Percentiles rank a stretch among this genome's conserved stretches.
Evolutionary conservation across 2,113 vertebrate species (phyloP).

Genomic region (Myiopsitta monachus): DNA sequence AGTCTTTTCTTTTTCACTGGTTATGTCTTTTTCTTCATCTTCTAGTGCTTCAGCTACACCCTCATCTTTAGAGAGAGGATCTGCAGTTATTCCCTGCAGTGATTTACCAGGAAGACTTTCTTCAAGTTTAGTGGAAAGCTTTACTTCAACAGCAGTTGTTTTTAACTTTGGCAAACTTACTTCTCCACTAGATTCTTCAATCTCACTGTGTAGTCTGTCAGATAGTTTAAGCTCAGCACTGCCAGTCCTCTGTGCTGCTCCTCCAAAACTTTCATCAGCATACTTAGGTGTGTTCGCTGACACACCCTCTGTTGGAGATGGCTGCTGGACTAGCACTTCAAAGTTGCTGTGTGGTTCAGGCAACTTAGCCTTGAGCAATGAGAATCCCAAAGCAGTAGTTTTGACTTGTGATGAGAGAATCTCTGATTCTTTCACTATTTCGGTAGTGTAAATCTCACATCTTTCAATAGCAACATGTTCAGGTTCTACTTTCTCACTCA

Average conservation of each 20-base stretch:
- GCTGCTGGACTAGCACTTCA: not conserved
- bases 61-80: not conserved
- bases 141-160: not conserved
- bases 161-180: not conserved
- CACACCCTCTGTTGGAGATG: not conserved
- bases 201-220: not conserved
- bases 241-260: not conserved
- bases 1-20: not conserved
- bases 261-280: not conserved
- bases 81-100: not conserved
- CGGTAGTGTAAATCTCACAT: conserved; percentile 25
- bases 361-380: conserved; percentile 66
- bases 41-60: not conserved
- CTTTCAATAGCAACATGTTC: not conserved
- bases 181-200: conserved; percentile 8
- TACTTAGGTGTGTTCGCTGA: not conserved
- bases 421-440: conserved; percentile 70
- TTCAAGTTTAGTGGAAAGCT: not conserved
- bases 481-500: not conserved
- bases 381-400: conserved; percentile 72
- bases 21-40: not conserved
- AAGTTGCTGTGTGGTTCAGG: conserved; percentile 39
- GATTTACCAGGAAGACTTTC: conserved; percentile 21
- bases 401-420: conserved; percentile 56
- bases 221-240: not conserved